Evolutionary conservation across 1,140 invertebrate species (phyloP).

Genomic region (Tetraneura akinire): DNA sequence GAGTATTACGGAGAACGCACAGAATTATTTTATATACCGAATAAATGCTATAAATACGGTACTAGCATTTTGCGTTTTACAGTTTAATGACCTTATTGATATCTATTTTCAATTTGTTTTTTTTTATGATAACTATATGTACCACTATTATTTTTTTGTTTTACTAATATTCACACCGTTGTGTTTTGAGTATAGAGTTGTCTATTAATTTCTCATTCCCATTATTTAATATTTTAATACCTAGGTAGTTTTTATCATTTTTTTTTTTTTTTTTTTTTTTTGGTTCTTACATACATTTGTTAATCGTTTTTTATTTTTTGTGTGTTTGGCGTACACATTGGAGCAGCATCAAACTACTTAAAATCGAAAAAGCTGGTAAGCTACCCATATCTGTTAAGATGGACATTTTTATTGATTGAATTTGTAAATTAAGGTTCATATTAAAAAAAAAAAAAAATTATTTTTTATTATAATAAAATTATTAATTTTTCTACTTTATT

Average conservation of each 20-base stretch:
- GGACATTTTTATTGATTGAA: conserved; percentile 1
- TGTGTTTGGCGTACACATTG: conserved; percentile 21
- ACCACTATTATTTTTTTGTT: conserved; percentile 19
- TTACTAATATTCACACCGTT: conserved; percentile 34
- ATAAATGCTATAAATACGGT: conserved; percentile 28
- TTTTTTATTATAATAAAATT: not conserved
- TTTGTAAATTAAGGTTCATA: not conserved
- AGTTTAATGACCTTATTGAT: conserved; percentile 49
- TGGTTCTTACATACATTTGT: conserved; percentile 4
- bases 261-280: too few relatives aligned
- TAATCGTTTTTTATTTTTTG: conserved; percentile 13
- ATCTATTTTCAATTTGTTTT: conserved; percentile 45
- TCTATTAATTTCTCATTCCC: conserved; percentile 17
- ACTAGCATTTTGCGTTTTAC: conserved; percentile 47
- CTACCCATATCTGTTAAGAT: conserved; percentile 23
- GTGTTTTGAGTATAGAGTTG: conserved; percentile 7
- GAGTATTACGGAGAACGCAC: not conserved
- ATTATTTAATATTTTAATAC: conserved; percentile 24
- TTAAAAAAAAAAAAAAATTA: too few relatives aligned
- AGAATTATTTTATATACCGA: conserved; percentile 24
- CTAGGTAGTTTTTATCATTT: not conserved
- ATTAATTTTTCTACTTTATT: not conserved
- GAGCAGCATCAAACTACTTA: conserved; percentile 9
- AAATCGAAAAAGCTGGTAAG: conserved; percentile 24
- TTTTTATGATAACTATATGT: conserved; percentile 39